Conservation (phyloP, 2,113 vertebrate genomes). For the Pangasianodon hypophthalmus region DNA sequence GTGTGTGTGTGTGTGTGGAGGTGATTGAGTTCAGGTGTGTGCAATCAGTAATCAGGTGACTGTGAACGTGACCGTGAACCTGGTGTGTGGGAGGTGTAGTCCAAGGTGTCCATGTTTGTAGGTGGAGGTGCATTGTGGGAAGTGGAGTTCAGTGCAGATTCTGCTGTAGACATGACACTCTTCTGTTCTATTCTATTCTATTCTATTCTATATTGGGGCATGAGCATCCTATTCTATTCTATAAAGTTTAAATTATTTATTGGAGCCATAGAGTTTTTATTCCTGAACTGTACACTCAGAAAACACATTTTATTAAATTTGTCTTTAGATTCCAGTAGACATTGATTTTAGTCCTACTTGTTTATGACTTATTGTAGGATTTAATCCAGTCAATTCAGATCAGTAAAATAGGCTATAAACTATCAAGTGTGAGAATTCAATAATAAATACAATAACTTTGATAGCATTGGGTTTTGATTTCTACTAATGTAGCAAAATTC, state of each 20-base stretch:
- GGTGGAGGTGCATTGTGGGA: no score
- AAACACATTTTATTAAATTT: background rate
- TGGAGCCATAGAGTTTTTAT: background rate
- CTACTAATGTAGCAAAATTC: background rate
- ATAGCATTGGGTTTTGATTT: no score
- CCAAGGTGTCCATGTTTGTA: no score
- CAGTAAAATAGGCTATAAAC: background rate
- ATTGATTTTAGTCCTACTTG: background rate
- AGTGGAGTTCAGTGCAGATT: no score
- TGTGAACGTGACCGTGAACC: no score
- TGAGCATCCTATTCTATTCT: background rate
- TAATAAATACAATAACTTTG: no score
- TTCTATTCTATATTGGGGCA: background rate
- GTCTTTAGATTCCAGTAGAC: background rate
- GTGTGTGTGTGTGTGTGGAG: no score
- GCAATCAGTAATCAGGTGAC: no score
- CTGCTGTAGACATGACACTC: no score
- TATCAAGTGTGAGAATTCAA: background rate
- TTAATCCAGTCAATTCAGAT: background rate
- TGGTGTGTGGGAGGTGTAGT: no score
- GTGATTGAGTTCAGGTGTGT: no score
- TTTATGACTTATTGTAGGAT: background rate
- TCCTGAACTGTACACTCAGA: background rate
- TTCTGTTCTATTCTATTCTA: background rate
- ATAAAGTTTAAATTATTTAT: background rate